These are phyloP conservation scores for Archips xylosteana DNA, from an alignment of 2,888 invertebrate species.

Conservation along the genomic window DNA sequence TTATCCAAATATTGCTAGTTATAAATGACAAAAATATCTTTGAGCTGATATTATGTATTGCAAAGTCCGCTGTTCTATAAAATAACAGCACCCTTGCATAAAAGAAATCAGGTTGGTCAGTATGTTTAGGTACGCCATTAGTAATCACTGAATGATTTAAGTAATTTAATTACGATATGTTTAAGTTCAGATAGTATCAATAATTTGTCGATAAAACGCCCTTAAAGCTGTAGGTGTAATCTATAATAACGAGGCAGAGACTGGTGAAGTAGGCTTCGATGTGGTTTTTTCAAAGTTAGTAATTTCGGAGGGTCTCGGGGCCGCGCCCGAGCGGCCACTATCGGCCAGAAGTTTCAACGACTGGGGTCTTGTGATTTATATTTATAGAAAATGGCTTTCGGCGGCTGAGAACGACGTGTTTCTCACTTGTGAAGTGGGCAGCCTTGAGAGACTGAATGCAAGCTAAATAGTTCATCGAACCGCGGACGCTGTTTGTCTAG, in stretches of 20 bases:
- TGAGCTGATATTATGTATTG: too few species aligned
- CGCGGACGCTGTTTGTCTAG: neutral
- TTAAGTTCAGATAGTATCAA: too few species aligned
- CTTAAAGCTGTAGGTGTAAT: too few species aligned
- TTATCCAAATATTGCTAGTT: too few species aligned
- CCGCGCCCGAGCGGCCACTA: slow-evolving; percentile 5
- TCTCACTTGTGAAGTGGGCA: slow-evolving; percentile 18
- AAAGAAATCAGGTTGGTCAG: too few species aligned
- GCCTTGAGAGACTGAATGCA: slow-evolving; percentile 19
- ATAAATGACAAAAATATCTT: too few species aligned
- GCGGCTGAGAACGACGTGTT: slow-evolving; percentile 11
- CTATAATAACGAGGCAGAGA: too few species aligned
- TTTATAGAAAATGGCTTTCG: slow-evolving; percentile 27
- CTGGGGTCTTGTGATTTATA: slow-evolving; percentile 26
- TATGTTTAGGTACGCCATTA: neutral
- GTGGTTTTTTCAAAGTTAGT: neutral
- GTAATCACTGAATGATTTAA: neutral
- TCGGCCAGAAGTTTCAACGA: slow-evolving; percentile 20
- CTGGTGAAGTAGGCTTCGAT: neutral
- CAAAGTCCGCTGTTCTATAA: too few species aligned
- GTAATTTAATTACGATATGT: too few species aligned
- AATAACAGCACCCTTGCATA: too few species aligned
- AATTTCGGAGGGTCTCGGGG: neutral
- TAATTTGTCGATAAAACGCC: too few species aligned
- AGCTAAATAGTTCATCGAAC: slow-evolving; percentile 15